Conservation (phyloP, 2,797 vertebrate genomes). For the Spheniscus humboldti region DNA sequence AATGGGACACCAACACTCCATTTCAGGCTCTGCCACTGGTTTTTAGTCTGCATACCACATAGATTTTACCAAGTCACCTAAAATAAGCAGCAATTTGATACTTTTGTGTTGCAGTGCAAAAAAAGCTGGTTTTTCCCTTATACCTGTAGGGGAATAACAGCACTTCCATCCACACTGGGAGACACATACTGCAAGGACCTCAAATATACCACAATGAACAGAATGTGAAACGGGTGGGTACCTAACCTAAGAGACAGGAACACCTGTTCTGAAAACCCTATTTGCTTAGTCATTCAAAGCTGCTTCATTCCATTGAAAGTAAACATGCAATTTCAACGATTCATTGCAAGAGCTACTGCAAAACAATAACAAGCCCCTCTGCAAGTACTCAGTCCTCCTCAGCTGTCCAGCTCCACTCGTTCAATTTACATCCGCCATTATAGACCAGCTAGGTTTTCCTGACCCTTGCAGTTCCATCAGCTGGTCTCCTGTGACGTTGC, state of each 20-base stretch:
- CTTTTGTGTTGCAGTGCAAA: not conserved
- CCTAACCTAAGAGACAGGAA: not conserved
- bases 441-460: not conserved
- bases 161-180: not conserved
- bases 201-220: not conserved
- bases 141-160: not conserved
- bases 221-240: not conserved
- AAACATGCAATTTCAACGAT: not conserved
- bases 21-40: not conserved
- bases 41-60: not conserved
- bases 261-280: not conserved
- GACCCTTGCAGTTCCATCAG: conserved; percentile 13
- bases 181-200: not conserved
- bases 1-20: not conserved
- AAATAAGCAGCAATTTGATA: not conserved
- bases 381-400: not conserved
- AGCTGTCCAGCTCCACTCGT: not conserved
- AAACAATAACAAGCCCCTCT: not conserved
- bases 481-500: not conserved
- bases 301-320: not conserved
- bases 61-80: not conserved
- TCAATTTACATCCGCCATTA: not conserved
- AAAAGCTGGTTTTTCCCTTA: not conserved
- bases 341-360: not conserved
- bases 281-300: not conserved